Percentiles rank a stretch among this genome's conserved stretches.
phyloP scores from a whole-genome alignment of 2,888 invertebrate species.

The Euclidia mi region DNA sequence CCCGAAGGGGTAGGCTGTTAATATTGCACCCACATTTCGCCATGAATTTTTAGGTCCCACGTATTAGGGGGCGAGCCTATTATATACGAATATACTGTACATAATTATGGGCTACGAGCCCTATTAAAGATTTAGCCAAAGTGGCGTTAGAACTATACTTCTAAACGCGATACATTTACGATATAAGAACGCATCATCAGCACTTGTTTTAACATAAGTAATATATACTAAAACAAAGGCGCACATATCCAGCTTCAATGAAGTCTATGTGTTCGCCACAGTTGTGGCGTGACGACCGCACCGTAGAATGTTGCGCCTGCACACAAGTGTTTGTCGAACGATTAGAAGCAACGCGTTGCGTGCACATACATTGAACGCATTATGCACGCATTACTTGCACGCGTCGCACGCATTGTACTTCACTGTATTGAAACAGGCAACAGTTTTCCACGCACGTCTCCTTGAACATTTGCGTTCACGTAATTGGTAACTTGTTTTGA shows the following conservation, averaged over 20 bases:
- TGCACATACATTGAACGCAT: constrained; percentile 11
- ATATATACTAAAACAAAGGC: constrained; percentile 1
- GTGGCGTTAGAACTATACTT: too few relatives aligned
- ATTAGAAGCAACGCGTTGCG: constrained; percentile 35
- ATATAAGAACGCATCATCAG: too few relatives aligned
- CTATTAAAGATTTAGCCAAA: too few relatives aligned
- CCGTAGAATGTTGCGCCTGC: constrained; percentile 44
- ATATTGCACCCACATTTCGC: too few relatives aligned
- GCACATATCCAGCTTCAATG: constrained; percentile 37
- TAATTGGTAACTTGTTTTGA: constrained; percentile 18
- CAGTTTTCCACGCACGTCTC: constrained; percentile 14
- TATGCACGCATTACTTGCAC: constrained; percentile 17
- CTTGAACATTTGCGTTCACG: constrained; percentile 35
- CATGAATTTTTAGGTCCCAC: too few relatives aligned
- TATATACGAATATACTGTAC: too few relatives aligned
- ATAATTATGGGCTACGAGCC: too few relatives aligned
- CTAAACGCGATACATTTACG: too few relatives aligned
- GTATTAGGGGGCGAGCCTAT: too few relatives aligned
- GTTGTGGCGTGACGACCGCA: constrained; percentile 55
- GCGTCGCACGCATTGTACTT: constrained; percentile 9
- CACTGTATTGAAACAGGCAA: constrained; percentile 24
- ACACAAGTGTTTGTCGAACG: constrained; percentile 46
- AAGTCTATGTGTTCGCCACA: constrained; percentile 40
- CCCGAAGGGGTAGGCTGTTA: too few relatives aligned
- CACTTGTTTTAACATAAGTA: too few relatives aligned